These are phyloP conservation scores for Frieseomelitta varia DNA, from an alignment of 1,140 invertebrate species.

Conservation along the genomic window DNA sequence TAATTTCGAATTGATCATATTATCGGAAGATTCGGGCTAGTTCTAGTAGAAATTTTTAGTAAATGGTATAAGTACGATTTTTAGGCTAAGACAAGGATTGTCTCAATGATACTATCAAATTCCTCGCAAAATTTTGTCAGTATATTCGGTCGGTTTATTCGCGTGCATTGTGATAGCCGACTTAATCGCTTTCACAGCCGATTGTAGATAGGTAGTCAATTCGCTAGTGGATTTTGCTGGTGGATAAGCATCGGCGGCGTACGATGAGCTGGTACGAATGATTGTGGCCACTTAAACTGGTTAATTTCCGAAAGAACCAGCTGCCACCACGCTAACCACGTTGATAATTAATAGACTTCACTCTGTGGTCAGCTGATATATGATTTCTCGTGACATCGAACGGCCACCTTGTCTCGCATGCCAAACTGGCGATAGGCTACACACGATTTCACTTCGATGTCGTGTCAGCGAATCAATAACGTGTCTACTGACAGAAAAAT, in stretches of 20 bases:
- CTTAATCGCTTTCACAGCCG: constrained; percentile 10
- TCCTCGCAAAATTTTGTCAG: background rate
- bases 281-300: constrained; percentile 18
- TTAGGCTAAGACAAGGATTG: too few species aligned
- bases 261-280: constrained; percentile 16
- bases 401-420: background rate
- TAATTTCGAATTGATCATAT: background rate
- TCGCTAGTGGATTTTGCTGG: background rate
- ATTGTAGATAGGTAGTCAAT: constrained; percentile 11
- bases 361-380: constrained; percentile 23
- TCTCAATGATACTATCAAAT: background rate
- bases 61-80: too few species aligned
- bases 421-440: background rate
- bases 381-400: constrained; percentile 11
- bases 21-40: background rate
- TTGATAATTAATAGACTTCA: constrained; percentile 54
- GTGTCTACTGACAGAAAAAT: background rate
- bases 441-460: background rate
- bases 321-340: background rate
- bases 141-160: background rate
- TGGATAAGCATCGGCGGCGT: constrained; percentile 22
- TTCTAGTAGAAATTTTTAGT: background rate
- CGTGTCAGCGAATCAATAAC: background rate
- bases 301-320: constrained; percentile 41
- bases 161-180: constrained; percentile 12